These are phyloP conservation scores for Lasioglossum calceatum DNA, from an alignment of 2,888 invertebrate species.

Conservation along the genomic window DNA sequence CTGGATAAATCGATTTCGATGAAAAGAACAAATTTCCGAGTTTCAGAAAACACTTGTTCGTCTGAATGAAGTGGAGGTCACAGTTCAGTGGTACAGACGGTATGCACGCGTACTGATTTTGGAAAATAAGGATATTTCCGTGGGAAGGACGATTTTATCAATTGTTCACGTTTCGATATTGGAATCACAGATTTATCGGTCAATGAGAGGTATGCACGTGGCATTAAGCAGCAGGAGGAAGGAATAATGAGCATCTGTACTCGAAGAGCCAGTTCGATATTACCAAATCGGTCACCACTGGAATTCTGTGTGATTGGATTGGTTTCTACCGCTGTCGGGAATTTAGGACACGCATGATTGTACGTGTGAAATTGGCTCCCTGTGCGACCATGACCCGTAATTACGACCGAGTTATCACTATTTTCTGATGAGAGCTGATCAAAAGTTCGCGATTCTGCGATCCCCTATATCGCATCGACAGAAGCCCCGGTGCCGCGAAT, in stretches of 20 bases:
- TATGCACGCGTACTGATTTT: neutral
- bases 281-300: slow-evolving; percentile 56
- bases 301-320: slow-evolving; percentile 63
- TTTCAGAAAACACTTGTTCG: neutral
- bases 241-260: slow-evolving; percentile 59
- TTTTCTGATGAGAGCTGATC: slow-evolving; percentile 38
- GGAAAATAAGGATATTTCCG: neutral
- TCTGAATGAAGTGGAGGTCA: neutral
- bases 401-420: slow-evolving; percentile 59
- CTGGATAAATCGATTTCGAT: neutral
- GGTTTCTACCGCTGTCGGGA: slow-evolving; percentile 63
- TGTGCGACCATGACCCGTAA: slow-evolving; percentile 51
- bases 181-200: slow-evolving; percentile 38
- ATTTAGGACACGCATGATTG: slow-evolving; percentile 69
- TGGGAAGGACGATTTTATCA: neutral
- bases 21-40: neutral
- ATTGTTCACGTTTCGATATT: neutral
- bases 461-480: neutral
- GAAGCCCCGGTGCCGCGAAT: neutral
- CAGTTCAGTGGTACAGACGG: neutral
- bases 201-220: slow-evolving; percentile 46
- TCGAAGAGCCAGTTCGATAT: slow-evolving; percentile 53
- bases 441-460: neutral
- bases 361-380: slow-evolving; percentile 70
- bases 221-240: slow-evolving; percentile 50